Conservation (phyloP, 2,113 vertebrate genomes). For the Sprattus sprattus region DNA sequence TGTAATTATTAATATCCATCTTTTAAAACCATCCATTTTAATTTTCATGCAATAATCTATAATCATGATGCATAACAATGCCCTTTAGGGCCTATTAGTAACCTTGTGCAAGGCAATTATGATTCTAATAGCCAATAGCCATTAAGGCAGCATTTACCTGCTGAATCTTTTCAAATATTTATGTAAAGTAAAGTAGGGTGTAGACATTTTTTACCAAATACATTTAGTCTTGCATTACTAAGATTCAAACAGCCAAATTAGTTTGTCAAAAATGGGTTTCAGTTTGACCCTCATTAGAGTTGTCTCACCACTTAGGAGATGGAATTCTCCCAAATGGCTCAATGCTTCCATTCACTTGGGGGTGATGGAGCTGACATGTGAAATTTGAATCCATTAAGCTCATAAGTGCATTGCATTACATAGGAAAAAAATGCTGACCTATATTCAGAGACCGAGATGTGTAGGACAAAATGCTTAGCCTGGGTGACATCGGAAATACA, state of each 20-base stretch:
- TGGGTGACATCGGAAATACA: constrained; percentile 1
- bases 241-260: constrained; percentile 30
- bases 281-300: constrained; percentile 17
- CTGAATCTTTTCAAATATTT: constrained; percentile 33
- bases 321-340: constrained; percentile 11
- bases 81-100: constrained; percentile 30
- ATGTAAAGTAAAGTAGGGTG: constrained; percentile 19
- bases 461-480: constrained; percentile 3
- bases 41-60: constrained; percentile 36
- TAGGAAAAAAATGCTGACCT: constrained; percentile 8
- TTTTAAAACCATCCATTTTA: constrained; percentile 30
- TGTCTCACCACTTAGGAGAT: constrained; percentile 24
- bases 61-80: constrained; percentile 28
- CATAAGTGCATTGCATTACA: constrained; percentile 5
- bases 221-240: constrained; percentile 20
- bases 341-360: constrained; percentile 11
- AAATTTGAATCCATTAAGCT: constrained; percentile 23
- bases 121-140: constrained; percentile 22
- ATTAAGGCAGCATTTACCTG: constrained; percentile 31
- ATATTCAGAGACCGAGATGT: not conserved
- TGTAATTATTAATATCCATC: constrained; percentile 21
- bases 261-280: constrained; percentile 20
- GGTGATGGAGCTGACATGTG: not conserved
- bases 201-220: constrained; percentile 25
- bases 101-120: constrained; percentile 37